Percentiles rank a stretch among this genome's conserved stretches.
phyloP scores from a whole-genome alignment of 2,113 vertebrate species.

The Pterocles burchelli region DNA sequence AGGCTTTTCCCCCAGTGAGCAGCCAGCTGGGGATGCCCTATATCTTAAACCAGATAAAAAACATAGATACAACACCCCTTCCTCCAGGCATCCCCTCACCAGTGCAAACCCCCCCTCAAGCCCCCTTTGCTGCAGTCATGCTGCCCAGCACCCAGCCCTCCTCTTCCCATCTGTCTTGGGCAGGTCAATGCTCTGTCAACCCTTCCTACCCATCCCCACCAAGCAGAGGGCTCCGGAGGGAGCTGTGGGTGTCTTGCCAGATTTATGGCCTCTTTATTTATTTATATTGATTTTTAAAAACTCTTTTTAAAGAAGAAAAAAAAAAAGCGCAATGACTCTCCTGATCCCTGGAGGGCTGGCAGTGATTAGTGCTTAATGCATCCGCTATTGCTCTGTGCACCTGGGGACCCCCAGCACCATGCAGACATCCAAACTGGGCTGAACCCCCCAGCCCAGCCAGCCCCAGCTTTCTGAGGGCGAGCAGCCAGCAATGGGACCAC shows the following conservation, averaged over 20 bases:
- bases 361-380: background rate
- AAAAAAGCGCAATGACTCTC: background rate
- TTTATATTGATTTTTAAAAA: slow-evolving; percentile 48
- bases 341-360: background rate
- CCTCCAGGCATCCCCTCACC: too few species aligned
- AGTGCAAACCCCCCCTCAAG: background rate
- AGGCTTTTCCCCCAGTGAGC: background rate
- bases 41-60: background rate
- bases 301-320: background rate
- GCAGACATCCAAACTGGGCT: background rate
- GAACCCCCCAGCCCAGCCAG: background rate
- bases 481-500: background rate
- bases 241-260: background rate
- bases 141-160: slow-evolving; percentile 18
- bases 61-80: background rate
- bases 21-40: slow-evolving; percentile 26
- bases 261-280: slow-evolving; percentile 59
- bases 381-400: fast-evolving
- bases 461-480: background rate
- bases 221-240: slow-evolving; percentile 25
- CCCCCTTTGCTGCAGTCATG: slow-evolving; percentile 15
- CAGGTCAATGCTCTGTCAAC: slow-evolving; percentile 42
- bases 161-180: slow-evolving; percentile 28
- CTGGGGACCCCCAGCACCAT: background rate
- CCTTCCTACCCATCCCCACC: slow-evolving; percentile 6